Conservation (phyloP, 2,888 invertebrate genomes). For the Agrotis ipsilon region DNA sequence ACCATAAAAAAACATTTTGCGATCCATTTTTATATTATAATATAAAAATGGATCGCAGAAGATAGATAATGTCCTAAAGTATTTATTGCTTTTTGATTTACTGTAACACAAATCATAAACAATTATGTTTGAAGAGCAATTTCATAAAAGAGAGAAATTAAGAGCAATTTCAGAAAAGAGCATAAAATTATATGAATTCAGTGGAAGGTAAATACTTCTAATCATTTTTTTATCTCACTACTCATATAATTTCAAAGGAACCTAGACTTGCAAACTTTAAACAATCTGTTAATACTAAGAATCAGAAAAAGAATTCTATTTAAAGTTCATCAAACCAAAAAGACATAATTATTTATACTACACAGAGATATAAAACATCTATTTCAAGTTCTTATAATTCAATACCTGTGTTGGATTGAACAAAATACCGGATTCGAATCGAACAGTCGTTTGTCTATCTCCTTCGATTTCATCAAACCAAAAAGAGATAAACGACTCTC, state of each 20-base stretch:
- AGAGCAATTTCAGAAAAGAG: not conserved
- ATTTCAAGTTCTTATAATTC: not conserved
- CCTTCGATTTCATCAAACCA: too few relatives aligned
- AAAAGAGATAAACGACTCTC: too few relatives aligned
- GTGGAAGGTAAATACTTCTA: not conserved
- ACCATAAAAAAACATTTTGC: too few relatives aligned
- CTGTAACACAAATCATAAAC: not conserved
- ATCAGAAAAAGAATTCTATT: not conserved
- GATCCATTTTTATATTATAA: too few relatives aligned
- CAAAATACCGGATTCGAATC: not conserved
- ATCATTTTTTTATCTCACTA: not conserved
- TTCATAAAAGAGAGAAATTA: too few relatives aligned
- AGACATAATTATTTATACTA: too few relatives aligned
- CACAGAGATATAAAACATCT: too few relatives aligned
- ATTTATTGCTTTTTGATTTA: not conserved
- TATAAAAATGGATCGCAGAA: too few relatives aligned
- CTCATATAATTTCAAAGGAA: not conserved
- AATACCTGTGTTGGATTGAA: not conserved
- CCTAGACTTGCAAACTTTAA: not conserved
- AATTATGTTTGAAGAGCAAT: not conserved
- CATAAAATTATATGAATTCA: too few relatives aligned
- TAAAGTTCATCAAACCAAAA: too few relatives aligned
- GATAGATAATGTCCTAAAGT: too few relatives aligned
- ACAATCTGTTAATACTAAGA: not conserved
- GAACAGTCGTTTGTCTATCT: too few relatives aligned